phyloP scores from a whole-genome alignment of 2,113 vertebrate genomes.

The Cercocebus atys region DNA sequence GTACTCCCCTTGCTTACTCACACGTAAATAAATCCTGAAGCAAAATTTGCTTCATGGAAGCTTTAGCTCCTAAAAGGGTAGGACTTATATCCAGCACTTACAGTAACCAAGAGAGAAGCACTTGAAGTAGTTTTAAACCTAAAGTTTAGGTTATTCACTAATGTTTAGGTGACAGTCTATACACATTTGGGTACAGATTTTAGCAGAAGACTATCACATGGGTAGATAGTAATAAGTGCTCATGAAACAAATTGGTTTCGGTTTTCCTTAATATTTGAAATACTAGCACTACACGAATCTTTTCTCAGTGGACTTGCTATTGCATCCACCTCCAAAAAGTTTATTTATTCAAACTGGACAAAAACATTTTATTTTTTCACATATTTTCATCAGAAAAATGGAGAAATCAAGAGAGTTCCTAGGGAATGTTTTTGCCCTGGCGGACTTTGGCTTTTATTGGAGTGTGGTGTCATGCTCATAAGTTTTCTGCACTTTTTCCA shows the following conservation, averaged over 20 bases:
- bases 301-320: neutral
- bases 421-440: neutral
- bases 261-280: slow-evolving; percentile 38
- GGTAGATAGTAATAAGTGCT: neutral
- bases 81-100: neutral
- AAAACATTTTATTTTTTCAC: neutral
- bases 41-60: neutral
- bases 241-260: slow-evolving; percentile 17
- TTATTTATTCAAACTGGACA: neutral
- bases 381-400: neutral
- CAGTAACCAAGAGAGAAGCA: neutral
- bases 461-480: neutral
- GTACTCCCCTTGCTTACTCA: neutral
- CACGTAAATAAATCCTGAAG: neutral
- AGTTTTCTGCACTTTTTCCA: neutral
- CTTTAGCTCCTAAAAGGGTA: neutral
- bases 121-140: neutral
- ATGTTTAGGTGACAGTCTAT: neutral
- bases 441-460: neutral
- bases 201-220: neutral
- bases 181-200: slow-evolving; percentile 5
- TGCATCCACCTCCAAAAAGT: neutral
- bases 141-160: slow-evolving; percentile 8
- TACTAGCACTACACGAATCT: neutral
- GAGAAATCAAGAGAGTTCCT: neutral